Base-by-base conservation (phyloP, 2,888 invertebrate species). In the Falcaria lacertinaria region DNA sequence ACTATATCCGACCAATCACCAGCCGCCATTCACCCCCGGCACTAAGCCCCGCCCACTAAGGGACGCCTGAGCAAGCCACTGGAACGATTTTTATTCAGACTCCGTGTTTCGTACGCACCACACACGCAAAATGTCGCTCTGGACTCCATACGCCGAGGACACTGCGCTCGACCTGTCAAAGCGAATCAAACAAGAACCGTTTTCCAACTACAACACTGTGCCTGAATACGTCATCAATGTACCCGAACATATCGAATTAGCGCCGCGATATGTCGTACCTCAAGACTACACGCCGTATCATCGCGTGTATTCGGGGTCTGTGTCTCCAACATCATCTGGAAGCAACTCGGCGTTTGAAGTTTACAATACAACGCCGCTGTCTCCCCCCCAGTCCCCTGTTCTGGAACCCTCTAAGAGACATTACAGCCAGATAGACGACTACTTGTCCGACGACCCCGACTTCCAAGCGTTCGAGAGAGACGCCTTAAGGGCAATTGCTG, bases 391-490 rank as follows among this genome's bases (percentile, higher is more conserved):
- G 0, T 67, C 68, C 1, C 72, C 73, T 3, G 47, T 48, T 7
- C 38, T 45, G 13, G 16, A 46, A 25, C 11, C 28, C 7, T 32
- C 50, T 1, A 66, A 58, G 38, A 45, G 59, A n/a, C 42, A 53
- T 0, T 50, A 51, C 43, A 44, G 51, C 40, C 45, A 49, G 50
- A 28, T 61, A 4, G 74, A 76, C 6, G 72, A 75, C 15, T 52
- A 56, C 2, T 38, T 80, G 7, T 72, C 74, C 0, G 74, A 80
- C 16, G 93, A 94, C 13, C 69, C 69, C 35, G 92, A 92, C 1
- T 96, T 93, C 60, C 87, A 91, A 13, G 92, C 92, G 39, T 96
- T 94, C 56, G 90, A 95, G 17, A 88, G 91, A 39, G 89, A 91
- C 48, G 92, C 94, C 67, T 65, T 95, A 4, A 88, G 92, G 7